Percentiles rank a stretch among this genome's conserved stretches.
Evolutionary conservation across 1,140 invertebrate species (phyloP).

Genomic region (Cyrtorhinus lividipennis): DNA sequence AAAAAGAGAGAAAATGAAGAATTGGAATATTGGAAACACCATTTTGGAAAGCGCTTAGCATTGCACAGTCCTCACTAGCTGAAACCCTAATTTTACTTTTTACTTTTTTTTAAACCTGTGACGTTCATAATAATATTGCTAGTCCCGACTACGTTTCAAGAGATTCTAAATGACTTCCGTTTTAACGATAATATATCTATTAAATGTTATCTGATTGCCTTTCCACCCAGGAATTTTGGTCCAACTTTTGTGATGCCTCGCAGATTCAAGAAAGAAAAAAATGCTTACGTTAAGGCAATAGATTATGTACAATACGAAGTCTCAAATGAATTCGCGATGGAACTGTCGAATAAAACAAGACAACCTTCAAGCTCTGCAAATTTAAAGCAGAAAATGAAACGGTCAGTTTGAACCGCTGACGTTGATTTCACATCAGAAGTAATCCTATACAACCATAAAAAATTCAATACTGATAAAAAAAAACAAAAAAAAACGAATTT

Average conservation of each 20-base stretch:
- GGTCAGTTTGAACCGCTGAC: too few species aligned
- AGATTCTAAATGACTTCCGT: neutral
- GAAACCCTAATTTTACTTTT: neutral
- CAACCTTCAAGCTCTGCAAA: too few species aligned
- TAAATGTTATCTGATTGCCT: slow-evolving; percentile 9
- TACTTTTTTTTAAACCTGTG: neutral
- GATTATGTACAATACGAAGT: slow-evolving; percentile 5
- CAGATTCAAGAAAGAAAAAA: neutral
- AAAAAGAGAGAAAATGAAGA: too few species aligned
- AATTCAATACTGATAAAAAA: neutral
- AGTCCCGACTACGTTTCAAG: neutral
- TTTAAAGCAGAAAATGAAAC: too few species aligned
- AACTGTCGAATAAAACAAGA: too few species aligned
- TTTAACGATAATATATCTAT: too few species aligned
- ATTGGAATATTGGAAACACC: too few species aligned
- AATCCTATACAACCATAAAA: neutral
- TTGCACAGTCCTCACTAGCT: too few species aligned
- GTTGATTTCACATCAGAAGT: too few species aligned
- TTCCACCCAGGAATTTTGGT: slow-evolving; percentile 1
- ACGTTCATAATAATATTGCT: neutral
- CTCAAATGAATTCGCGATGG: neutral
- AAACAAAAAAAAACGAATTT: neutral
- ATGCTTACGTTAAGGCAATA: neutral
- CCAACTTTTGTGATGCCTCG: neutral
- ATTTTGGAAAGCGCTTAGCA: too few species aligned